Evolutionary conservation across 2,113 vertebrate genomes (phyloP).

Genomic region (Paradoxurus hermaphroditus): DNA sequence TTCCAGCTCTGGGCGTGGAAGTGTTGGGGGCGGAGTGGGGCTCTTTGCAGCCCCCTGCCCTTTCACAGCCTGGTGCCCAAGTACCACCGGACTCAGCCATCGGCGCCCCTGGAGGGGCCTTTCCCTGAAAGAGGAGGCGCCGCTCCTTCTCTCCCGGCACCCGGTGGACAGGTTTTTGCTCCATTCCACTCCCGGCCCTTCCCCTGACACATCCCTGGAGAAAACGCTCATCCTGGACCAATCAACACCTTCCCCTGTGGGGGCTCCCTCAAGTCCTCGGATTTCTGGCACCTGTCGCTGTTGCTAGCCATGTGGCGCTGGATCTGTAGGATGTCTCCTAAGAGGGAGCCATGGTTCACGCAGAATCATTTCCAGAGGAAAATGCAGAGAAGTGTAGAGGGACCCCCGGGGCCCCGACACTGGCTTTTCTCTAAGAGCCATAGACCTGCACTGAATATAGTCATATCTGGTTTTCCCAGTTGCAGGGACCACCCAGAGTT

Average conservation of each 20-base stretch:
- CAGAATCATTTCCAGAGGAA: neutral
- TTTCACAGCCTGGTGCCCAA: neutral
- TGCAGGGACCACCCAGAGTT: too few relatives aligned
- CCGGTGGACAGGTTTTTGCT: neutral
- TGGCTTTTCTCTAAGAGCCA: neutral
- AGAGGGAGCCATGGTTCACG: neutral
- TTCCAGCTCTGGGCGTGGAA: too few relatives aligned
- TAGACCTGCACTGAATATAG: neutral
- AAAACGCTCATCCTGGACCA: neutral
- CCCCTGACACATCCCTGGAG: neutral
- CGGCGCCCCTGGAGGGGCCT: accelerated
- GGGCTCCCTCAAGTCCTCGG: accelerated
- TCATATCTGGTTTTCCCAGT: neutral
- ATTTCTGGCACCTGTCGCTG: accelerated
- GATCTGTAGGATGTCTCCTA: neutral
- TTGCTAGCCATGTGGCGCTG: accelerated
- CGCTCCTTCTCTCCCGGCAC: neutral
- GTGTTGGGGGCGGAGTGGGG: accelerated
- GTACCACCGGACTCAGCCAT: accelerated
- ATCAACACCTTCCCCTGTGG: neutral
- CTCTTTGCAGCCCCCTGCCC: accelerated
- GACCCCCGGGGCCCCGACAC: neutral
- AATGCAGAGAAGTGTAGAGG: neutral
- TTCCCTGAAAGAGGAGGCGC: neutral
- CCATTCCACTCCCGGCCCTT: accelerated